Percentiles rank a stretch among this genome's conserved stretches.
These are phyloP conservation scores for Drosophila barbarae DNA, from an alignment of 2,888 invertebrate species.

Conservation along the genomic window DNA sequence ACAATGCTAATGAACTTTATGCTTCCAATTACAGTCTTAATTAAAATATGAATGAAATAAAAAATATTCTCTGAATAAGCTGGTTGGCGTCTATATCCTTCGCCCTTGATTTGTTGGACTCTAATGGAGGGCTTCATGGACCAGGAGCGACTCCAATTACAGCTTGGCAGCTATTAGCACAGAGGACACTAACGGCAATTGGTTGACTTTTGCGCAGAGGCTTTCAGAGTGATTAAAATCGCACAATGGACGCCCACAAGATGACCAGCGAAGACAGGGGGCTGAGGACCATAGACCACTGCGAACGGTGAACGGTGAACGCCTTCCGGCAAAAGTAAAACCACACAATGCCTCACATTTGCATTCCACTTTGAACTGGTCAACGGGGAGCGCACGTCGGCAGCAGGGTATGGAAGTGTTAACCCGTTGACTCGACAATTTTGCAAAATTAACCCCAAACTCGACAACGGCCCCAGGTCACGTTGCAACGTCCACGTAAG, in stretches of 20 bases:
- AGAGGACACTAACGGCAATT: slow-evolving; percentile 56
- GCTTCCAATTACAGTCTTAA: not conserved
- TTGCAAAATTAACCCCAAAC: slow-evolving; percentile 76
- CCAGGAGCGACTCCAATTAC: slow-evolving; percentile 36
- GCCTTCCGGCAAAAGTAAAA: slow-evolving; percentile 69
- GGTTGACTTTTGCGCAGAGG: slow-evolving; percentile 66
- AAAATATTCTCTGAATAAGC: not conserved
- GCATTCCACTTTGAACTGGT: slow-evolving; percentile 68
- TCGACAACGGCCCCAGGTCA: slow-evolving; percentile 73
- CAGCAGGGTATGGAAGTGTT: slow-evolving; percentile 14
- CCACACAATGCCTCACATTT: slow-evolving; percentile 74
- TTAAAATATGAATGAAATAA: not conserved
- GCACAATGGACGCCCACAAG: slow-evolving; percentile 62
- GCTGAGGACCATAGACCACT: slow-evolving; percentile 3
- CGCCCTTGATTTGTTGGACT: slow-evolving; percentile 1
- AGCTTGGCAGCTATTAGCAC: slow-evolving; percentile 51
- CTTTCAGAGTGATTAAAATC: slow-evolving; percentile 73
- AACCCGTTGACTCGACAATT: slow-evolving; percentile 75
- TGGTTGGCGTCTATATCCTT: not conserved
- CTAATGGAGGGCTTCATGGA: slow-evolving; percentile 3
- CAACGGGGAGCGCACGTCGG: slow-evolving; percentile 26
- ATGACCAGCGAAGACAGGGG: slow-evolving; percentile 56
- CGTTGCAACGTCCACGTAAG: slow-evolving; percentile 70
- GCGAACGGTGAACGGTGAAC: slow-evolving; percentile 28
- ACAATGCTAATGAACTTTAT: not conserved